Percentiles rank a stretch among this genome's conserved stretches.
phyloP scores from a whole-genome alignment of 2,888 invertebrate genomes.

The Erebia palarica region DNA sequence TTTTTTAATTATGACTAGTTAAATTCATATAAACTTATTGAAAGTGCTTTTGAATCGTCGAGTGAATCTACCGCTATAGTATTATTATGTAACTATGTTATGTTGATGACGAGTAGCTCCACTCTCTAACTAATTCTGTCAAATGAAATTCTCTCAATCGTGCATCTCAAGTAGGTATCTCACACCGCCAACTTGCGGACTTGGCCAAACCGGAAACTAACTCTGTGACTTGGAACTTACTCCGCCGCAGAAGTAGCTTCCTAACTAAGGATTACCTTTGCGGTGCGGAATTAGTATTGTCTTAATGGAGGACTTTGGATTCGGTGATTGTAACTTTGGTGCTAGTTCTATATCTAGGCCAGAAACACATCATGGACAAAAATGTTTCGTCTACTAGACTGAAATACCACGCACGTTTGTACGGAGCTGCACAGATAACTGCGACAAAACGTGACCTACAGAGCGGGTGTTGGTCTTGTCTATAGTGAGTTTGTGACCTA shows the following conservation, averaged over 20 bases:
- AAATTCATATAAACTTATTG: no score
- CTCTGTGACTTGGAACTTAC: constrained; percentile 5
- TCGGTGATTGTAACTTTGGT: neutral
- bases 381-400: no score
- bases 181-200: constrained; percentile 3
- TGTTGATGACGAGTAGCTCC: neutral
- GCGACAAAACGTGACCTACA: no score
- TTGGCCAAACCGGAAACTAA: constrained; percentile 1
- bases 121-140: neutral
- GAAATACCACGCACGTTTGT: no score
- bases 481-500: no score
- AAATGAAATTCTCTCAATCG: neutral
- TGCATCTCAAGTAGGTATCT: neutral
- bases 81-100: no score
- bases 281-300: constrained; percentile 1
- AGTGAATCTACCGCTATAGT: no score
- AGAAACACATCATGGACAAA: no score
- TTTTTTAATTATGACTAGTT: no score
- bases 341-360: neutral
- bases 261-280: constrained; percentile 10
- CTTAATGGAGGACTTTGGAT: neutral
- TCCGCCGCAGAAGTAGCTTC: constrained; percentile 5
- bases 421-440: no score
- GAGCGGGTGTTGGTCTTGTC: no score
- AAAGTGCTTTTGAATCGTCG: no score